Conservation (phyloP, 1,140 invertebrate genomes). For the Charaxes varanes region DNA sequence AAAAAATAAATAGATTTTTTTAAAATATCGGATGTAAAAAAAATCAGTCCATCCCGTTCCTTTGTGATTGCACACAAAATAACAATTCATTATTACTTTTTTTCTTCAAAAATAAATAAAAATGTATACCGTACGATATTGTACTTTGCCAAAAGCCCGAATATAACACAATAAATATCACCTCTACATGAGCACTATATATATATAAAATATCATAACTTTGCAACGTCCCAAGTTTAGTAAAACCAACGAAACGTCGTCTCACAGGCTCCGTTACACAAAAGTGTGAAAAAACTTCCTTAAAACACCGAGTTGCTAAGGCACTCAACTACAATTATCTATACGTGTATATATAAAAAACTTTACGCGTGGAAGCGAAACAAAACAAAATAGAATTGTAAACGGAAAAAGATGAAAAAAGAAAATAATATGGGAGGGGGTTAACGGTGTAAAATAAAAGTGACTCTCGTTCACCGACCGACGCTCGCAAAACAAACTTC, state of each 20-base stretch:
- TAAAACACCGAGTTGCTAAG: conserved; percentile 68
- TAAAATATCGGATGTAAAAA: conserved; percentile 52
- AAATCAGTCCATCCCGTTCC: conserved; percentile 63
- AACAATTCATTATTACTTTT: conserved; percentile 46
- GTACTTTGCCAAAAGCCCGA: conserved; percentile 34
- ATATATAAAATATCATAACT: conserved; percentile 29
- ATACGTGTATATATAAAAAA: conserved; percentile 47
- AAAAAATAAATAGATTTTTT: conserved; percentile 40
- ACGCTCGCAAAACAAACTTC: conserved; percentile 57
- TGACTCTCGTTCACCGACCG: conserved; percentile 52
- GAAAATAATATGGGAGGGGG: too few species aligned
- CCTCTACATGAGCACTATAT: conserved; percentile 14
- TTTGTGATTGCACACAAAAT: conserved; percentile 56
- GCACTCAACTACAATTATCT: conserved; percentile 67
- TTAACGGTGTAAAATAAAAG: conserved; percentile 32
- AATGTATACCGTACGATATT: conserved; percentile 42
- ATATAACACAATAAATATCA: conserved; percentile 17
- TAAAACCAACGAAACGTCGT: conserved; percentile 21
- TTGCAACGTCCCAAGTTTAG: conserved; percentile 18
- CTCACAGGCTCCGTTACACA: conserved; percentile 25
- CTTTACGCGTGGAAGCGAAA: conserved; percentile 47
- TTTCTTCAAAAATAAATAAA: conserved; percentile 50
- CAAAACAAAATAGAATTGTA: conserved; percentile 31
- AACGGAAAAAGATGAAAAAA: too few species aligned
- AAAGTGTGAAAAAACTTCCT: conserved; percentile 43